Evolutionary conservation across 2,113 vertebrate species (phyloP), one percentile per base, ranked within the genome.

Genomic region (Mixornis gularis): DNA sequence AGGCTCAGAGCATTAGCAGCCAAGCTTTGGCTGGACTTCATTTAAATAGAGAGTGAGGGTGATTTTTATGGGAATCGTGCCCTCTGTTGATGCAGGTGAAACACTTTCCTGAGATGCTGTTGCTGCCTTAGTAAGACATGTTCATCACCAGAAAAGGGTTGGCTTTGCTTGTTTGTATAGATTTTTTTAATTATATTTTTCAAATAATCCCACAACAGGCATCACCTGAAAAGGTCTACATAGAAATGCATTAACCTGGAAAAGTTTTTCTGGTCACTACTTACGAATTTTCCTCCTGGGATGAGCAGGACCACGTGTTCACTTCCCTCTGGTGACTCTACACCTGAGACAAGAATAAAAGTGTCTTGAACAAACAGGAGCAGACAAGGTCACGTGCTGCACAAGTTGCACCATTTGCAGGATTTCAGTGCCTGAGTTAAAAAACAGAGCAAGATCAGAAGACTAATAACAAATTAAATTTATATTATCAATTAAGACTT

Each of bases 61-160:
- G 76, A 92, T 92, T 94, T 74, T 52, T 71, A n/a, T 60, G 77
- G 38, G 10, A 83, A 90, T 59, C 8, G 0, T 91, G 93, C 77
- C 93, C 92, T 94, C 90, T 95, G 60, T 79, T 83, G 94, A 77
- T 65, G 21, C 34, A 73, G 36, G 12, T 38, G 34, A 46, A 87
- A 36, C 26, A 46, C 5, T 92, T 90, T 84, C 58, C 18, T 1
- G 1, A 69, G 46, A 14, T 53, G 8, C 0, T 52, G 19, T 3
- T 59, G 4, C 12, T 87, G 38, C 7, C 26, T 60, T 20, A 53
- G 13, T 9, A 52, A 71, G 8, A 7, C 5, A 2, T 9, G 6
- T 12, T 76, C 14, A 38, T 30, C 9, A 15, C 27, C 24, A 34
- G 10, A 16, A 81, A 86, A 69, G 5, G 9, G 3, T 19, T 59